Conservation (phyloP, 1,140 invertebrate species). For the Neuroterus valhalla region DNA sequence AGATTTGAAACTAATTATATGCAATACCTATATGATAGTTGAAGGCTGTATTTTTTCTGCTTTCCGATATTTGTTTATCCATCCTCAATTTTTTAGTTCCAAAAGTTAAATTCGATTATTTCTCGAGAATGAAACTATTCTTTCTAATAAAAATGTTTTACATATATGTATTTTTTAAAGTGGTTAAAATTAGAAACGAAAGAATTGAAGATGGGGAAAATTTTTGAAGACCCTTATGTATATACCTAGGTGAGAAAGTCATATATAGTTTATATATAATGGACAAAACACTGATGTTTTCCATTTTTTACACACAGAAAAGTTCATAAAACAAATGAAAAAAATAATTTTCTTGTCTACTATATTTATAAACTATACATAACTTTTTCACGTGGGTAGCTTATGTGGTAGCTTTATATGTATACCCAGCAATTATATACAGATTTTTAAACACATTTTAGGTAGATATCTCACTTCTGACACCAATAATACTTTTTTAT, state of each 20-base stretch:
- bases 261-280: too few species aligned
- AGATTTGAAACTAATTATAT: constrained; percentile 26
- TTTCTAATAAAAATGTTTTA: background rate
- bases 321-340: too few species aligned
- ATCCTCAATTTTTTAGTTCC: constrained; percentile 7
- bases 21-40: constrained; percentile 34
- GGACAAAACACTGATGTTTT: too few species aligned
- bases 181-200: constrained; percentile 19
- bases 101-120: background rate
- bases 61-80: constrained; percentile 6
- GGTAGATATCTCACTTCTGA: constrained; percentile 55
- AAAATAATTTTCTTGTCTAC: too few species aligned
- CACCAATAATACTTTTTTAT: constrained; percentile 35
- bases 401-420: constrained; percentile 15
- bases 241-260: too few species aligned
- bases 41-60: constrained; percentile 42
- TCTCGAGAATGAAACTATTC: background rate
- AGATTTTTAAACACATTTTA: constrained; percentile 56
- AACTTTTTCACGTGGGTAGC: too few species aligned
- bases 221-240: background rate
- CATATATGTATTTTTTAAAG: background rate
- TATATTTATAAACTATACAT: too few species aligned
- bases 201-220: constrained; percentile 7
- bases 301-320: too few species aligned
- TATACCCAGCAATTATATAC: constrained; percentile 47